A percentile compares a stretch with the other conserved stretches of the same genome.
These are phyloP conservation scores for Nomada lathburiana DNA, from an alignment of 2,888 invertebrate genomes.

Conservation along the genomic window DNA sequence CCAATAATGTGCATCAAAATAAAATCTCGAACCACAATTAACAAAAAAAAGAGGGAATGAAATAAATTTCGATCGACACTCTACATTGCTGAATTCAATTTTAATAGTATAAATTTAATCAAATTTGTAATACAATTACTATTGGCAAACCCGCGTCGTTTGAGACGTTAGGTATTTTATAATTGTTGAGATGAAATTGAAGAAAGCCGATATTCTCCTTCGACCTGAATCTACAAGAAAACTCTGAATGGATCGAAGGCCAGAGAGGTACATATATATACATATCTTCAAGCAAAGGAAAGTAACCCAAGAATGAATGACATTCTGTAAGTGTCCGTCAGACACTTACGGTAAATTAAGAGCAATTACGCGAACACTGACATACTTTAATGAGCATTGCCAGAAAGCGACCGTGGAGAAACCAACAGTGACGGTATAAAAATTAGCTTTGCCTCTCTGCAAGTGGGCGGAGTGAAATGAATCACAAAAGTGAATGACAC, in stretches of 20 bases:
- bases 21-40: background rate
- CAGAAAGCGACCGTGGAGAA: slow-evolving; percentile 23
- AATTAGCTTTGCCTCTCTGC: slow-evolving; percentile 56
- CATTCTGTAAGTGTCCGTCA: slow-evolving; percentile 74
- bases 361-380: slow-evolving; percentile 79
- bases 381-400: slow-evolving; percentile 68
- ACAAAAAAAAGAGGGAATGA: background rate
- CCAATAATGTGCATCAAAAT: background rate
- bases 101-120: too few species aligned
- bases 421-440: slow-evolving; percentile 24
- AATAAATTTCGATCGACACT: too few species aligned
- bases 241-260: slow-evolving; percentile 10
- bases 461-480: slow-evolving; percentile 73
- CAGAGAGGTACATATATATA: background rate
- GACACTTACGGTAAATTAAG: slow-evolving; percentile 79
- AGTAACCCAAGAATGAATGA: slow-evolving; percentile 68
- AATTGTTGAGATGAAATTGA: too few species aligned
- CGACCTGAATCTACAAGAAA: slow-evolving; percentile 1
- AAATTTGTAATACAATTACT: too few species aligned
- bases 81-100: too few species aligned
- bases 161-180: too few species aligned
- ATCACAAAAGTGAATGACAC: slow-evolving; percentile 79
- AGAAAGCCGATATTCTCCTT: background rate
- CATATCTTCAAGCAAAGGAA: background rate
- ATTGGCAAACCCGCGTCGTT: too few species aligned